Conservation (phyloP, 2,888 invertebrate species). For the Athripsodes cinereus region DNA sequence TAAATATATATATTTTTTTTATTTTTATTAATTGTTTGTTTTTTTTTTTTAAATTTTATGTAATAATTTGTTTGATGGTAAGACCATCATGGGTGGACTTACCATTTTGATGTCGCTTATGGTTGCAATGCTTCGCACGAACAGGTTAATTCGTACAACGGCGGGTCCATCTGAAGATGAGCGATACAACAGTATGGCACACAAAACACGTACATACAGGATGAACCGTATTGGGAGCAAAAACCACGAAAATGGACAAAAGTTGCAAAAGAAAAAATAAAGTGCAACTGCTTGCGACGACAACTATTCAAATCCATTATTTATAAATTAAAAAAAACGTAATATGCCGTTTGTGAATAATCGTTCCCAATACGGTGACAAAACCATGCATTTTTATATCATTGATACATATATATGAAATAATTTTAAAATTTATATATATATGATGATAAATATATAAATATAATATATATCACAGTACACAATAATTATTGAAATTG, state of each 20-base stretch:
- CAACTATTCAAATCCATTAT: too few relatives aligned
- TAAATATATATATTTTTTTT: not conserved
- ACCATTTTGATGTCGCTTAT: conserved; percentile 99
- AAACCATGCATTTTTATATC: too few relatives aligned
- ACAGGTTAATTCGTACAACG: conserved; percentile 95
- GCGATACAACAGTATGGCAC: conserved; percentile 26
- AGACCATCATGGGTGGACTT: conserved; percentile 49
- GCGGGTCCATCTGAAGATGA: conserved; percentile 83
- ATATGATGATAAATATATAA: too few relatives aligned
- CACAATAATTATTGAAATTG: too few relatives aligned
- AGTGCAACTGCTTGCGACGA: too few relatives aligned
- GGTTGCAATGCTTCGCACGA: conserved; percentile 95
- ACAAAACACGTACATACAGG: conserved; percentile 26
- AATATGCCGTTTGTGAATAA: too few relatives aligned
- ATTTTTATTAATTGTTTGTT: not conserved
- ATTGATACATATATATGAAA: too few relatives aligned
- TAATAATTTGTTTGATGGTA: not conserved
- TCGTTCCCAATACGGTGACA: not conserved
- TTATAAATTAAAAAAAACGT: too few relatives aligned
- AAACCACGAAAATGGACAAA: too few relatives aligned
- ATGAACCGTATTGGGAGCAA: too few relatives aligned
- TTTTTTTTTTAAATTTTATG: not conserved
- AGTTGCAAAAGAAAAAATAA: conserved; percentile 3
- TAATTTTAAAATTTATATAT: too few relatives aligned
- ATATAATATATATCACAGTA: too few relatives aligned